phyloP scores from a whole-genome alignment of 2,888 invertebrate species.

The Biston stratarius region DNA sequence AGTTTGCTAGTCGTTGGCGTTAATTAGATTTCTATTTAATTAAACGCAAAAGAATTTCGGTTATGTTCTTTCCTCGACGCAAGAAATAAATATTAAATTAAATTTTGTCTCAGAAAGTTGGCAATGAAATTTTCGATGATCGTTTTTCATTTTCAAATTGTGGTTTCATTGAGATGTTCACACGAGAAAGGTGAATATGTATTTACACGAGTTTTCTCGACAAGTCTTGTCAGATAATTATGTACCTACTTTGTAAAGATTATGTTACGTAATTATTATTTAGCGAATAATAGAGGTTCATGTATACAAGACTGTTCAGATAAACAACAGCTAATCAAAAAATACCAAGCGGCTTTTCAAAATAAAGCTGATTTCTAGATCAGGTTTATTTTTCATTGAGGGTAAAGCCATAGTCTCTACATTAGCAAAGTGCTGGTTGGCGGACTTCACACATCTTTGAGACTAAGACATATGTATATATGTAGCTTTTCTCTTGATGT shows the following conservation, averaged over 20 bases:
- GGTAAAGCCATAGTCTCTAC: too few relatives aligned
- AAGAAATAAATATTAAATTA: background rate
- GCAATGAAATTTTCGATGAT: background rate
- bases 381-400: too few relatives aligned
- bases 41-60: slow-evolving; percentile 25
- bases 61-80: background rate
- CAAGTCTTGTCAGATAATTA: too few relatives aligned
- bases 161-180: background rate
- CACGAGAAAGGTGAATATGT: background rate
- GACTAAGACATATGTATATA: too few relatives aligned
- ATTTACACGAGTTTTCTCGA: background rate
- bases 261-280: slow-evolving; percentile 2
- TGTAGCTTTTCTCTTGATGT: too few relatives aligned
- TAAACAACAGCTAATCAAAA: background rate
- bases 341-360: too few relatives aligned
- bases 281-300: background rate
- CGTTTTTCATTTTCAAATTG: background rate
- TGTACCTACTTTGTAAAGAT: background rate
- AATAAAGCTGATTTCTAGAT: too few relatives aligned
- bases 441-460: too few relatives aligned
- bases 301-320: background rate
- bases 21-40: slow-evolving; percentile 34
- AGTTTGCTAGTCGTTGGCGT: slow-evolving; percentile 14
- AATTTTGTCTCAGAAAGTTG: background rate
- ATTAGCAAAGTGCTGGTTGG: too few relatives aligned